Conservation (phyloP, 1,140 invertebrate genomes). For the Pachyrhynchus sulphureomaculatus region DNA sequence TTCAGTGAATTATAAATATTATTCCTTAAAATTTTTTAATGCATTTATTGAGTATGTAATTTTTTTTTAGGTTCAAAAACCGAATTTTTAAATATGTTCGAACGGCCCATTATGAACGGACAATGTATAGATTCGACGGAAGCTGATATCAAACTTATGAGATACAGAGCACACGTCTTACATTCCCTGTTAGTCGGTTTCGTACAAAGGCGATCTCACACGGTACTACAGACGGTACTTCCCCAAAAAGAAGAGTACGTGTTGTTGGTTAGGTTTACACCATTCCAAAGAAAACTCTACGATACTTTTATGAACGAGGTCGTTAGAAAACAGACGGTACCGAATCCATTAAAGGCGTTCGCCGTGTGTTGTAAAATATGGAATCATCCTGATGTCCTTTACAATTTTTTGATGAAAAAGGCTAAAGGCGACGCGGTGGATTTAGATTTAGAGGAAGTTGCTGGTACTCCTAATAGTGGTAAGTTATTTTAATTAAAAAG, state of each 20-base stretch:
- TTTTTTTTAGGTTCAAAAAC: slow-evolving; percentile 67
- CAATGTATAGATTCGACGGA: slow-evolving; percentile 92
- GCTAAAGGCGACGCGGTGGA: slow-evolving; percentile 81
- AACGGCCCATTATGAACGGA: slow-evolving; percentile 91
- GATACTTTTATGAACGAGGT: slow-evolving; percentile 91
- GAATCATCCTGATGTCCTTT: slow-evolving; percentile 98
- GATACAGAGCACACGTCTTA: slow-evolving; percentile 79
- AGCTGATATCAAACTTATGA: slow-evolving; percentile 85
- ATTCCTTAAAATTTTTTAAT: too few relatives aligned
- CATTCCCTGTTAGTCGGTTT: slow-evolving; percentile 89
- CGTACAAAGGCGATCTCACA: slow-evolving; percentile 88
- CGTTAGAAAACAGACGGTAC: slow-evolving; percentile 78
- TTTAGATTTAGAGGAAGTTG: slow-evolving; percentile 84
- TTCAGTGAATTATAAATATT: too few relatives aligned
- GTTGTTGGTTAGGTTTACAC: slow-evolving; percentile 82
- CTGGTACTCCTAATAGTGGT: slow-evolving; percentile 53
- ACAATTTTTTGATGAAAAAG: slow-evolving; percentile 85
- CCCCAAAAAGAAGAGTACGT: slow-evolving; percentile 93
- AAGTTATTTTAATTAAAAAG: slow-evolving; percentile 28
- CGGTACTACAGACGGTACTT: slow-evolving; percentile 80
- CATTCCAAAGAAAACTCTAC: slow-evolving; percentile 84
- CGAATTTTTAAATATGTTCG: slow-evolving; percentile 95
- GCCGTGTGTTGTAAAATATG: slow-evolving; percentile 99
- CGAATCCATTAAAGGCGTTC: slow-evolving; percentile 96
- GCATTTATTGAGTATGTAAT: too few relatives aligned